phyloP scores from a whole-genome alignment of 2,888 invertebrate genomes.

The Thereva unica region DNA sequence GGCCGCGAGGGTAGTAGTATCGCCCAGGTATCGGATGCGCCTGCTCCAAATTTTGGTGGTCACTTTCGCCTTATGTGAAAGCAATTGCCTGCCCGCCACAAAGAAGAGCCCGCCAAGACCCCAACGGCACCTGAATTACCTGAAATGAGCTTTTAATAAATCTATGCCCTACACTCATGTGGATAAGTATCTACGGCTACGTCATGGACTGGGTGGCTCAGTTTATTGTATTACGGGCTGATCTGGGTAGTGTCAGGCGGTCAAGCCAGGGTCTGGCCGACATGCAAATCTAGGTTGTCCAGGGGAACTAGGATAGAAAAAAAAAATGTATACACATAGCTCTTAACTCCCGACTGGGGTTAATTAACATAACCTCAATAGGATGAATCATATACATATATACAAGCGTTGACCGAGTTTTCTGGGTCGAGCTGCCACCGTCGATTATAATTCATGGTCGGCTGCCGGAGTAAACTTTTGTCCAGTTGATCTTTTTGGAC shows the following conservation, averaged over 20 bases:
- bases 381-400: slow-evolving; percentile 12
- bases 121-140: no score
- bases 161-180: no score
- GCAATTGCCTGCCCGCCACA: no score
- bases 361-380: slow-evolving; percentile 32
- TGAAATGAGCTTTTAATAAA: no score
- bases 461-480: slow-evolving; percentile 7
- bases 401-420: slow-evolving; percentile 27
- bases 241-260: no score
- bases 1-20: background rate
- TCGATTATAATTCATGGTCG: slow-evolving; percentile 25
- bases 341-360: background rate
- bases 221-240: no score
- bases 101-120: no score
- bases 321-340: no score
- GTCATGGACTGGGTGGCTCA: no score
- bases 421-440: slow-evolving; percentile 1
- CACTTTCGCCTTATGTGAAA: background rate
- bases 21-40: background rate
- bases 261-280: background rate
- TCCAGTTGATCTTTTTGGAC: background rate
- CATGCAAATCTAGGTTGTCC: slow-evolving; percentile 16
- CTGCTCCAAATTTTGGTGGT: slow-evolving; percentile 19
- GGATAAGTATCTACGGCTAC: no score
- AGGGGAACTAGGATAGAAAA: no score